Evolutionary conservation across 1,140 invertebrate species (phyloP).

Genomic region (Macrobrachium rosenbergii): DNA sequence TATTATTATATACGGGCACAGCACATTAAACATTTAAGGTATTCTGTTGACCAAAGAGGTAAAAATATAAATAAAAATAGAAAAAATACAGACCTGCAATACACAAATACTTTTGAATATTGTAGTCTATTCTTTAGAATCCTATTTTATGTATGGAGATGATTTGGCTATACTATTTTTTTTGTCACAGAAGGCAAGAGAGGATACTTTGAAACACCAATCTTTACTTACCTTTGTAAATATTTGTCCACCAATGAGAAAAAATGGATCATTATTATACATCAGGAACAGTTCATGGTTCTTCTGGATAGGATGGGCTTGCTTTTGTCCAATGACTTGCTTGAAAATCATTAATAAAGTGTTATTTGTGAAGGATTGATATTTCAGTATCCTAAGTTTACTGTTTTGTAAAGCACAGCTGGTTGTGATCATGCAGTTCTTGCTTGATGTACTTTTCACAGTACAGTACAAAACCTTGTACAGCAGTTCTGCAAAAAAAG

Average conservation of each 20-base stretch:
- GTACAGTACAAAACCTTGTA: too few species aligned
- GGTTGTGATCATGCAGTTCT: too few species aligned
- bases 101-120: background rate
- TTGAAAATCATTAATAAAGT: conserved; percentile 51
- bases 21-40: conserved; percentile 7
- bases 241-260: conserved; percentile 29
- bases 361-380: conserved; percentile 41
- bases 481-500: too few species aligned
- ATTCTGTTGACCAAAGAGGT: conserved; percentile 41
- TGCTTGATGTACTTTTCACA: too few species aligned
- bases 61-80: conserved; percentile 25
- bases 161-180: background rate
- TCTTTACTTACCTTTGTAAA: conserved; percentile 19
- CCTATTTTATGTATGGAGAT: background rate
- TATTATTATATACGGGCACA: too few species aligned
- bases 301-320: conserved; percentile 47
- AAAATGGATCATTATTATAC: conserved; percentile 17
- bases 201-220: conserved; percentile 32
- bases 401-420: too few species aligned
- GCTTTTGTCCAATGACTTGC: conserved; percentile 52
- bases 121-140: background rate
- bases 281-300: conserved; percentile 42
- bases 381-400: background rate
- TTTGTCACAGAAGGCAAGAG: conserved; percentile 22
- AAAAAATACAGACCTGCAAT: background rate